Evolutionary conservation across 2,888 invertebrate genomes (phyloP).

Genomic region (Litoditis marina): DNA sequence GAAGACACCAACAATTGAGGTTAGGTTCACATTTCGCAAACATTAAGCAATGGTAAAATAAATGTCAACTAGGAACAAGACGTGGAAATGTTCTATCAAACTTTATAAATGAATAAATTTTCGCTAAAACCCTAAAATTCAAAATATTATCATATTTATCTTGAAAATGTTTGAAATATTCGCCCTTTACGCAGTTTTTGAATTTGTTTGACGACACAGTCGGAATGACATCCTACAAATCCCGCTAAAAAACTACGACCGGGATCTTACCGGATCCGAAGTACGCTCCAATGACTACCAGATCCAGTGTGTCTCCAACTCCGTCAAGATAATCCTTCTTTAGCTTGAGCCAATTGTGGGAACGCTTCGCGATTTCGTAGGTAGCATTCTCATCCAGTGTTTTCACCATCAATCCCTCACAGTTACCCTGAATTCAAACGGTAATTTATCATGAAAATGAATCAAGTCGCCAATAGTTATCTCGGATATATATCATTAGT

Average conservation of each 20-base stretch:
- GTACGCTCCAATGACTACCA: conserved; percentile 86
- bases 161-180: no score
- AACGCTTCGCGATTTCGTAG: conserved; percentile 93
- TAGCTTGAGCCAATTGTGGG: conserved; percentile 83
- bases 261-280: conserved; percentile 70
- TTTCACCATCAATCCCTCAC: conserved; percentile 98
- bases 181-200: no score
- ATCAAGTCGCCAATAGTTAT: no score
- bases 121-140: no score
- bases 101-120: no score
- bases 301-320: conserved; percentile 90
- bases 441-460: background rate
- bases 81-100: no score
- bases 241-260: no score
- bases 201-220: no score
- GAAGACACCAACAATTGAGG: conserved; percentile 2
- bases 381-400: conserved; percentile 82
- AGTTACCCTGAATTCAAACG: conserved; percentile 75
- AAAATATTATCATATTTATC: no score
- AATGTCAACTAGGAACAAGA: no score
- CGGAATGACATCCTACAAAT: no score
- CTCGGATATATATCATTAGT: no score
- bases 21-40: background rate
- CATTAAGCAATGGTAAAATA: background rate
- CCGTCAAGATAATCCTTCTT: conserved; percentile 84